Conservation (phyloP, 2,797 vertebrate genomes). For the Otolemur crassicaudatus region DNA sequence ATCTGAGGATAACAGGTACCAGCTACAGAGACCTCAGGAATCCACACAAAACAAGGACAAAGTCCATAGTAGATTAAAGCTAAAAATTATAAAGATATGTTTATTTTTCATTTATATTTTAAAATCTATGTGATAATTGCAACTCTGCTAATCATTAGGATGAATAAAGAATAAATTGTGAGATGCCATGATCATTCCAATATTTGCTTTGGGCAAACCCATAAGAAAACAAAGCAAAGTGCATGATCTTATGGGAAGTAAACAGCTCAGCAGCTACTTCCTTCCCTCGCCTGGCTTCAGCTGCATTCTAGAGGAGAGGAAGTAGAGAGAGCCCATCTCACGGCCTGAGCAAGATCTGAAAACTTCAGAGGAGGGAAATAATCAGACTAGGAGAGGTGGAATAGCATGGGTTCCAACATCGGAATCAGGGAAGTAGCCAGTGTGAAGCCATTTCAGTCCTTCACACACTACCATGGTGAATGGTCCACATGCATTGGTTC, state of each 20-base stretch:
- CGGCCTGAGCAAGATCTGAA: not conserved
- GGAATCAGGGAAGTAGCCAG: not conserved
- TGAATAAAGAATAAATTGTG: not conserved
- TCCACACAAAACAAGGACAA: not conserved
- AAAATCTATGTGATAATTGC: not conserved
- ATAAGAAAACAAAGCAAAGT: not conserved
- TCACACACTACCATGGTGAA: no score
- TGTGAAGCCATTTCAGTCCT: not conserved
- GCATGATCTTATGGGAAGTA: not conserved
- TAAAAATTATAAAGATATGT: not conserved
- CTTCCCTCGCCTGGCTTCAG: not conserved
- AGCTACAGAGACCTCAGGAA: not conserved
- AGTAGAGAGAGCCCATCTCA: not conserved
- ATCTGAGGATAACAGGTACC: not conserved
- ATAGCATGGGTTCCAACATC: not conserved
- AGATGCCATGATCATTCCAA: not conserved
- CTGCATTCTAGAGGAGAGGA: not conserved
- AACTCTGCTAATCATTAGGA: slow-evolving; percentile 9
- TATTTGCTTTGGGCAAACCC: not conserved
- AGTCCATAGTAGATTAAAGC: not conserved
- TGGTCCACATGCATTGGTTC: fast-evolving
- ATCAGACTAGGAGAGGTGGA: not conserved
- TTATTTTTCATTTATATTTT: slow-evolving; percentile 43
- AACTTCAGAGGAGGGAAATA: not conserved
- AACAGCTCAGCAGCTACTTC: not conserved